Conservation (phyloP, 2,113 vertebrate genomes). For the Phalacrocorax brasilianus region DNA sequence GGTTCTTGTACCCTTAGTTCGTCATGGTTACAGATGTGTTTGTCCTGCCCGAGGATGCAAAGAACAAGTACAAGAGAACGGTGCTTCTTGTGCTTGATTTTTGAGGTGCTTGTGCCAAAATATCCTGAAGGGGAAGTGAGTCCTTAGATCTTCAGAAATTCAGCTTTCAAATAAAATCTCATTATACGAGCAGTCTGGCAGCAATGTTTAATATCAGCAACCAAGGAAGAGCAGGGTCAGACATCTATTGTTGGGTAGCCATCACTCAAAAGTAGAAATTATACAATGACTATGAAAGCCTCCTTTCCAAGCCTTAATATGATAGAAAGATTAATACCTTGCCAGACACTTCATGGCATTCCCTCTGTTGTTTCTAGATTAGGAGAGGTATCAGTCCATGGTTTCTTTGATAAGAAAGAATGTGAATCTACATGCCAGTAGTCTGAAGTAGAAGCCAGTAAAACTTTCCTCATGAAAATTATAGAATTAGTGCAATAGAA, state of each 20-base stretch:
- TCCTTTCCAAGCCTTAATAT: neutral
- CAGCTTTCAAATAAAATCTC: neutral
- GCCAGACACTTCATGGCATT: neutral
- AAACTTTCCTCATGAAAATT: neutral
- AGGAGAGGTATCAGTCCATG: neutral
- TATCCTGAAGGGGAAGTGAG: neutral
- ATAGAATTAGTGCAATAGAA: neutral
- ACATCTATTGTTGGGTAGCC: neutral
- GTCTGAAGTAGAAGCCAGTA: neutral
- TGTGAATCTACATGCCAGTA: neutral
- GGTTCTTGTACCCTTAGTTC: neutral
- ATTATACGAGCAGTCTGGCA: neutral
- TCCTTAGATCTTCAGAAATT: neutral
- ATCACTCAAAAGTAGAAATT: neutral
- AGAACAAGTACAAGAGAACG: neutral
- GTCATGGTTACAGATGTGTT: neutral
- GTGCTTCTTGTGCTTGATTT: neutral
- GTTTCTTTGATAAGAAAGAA: neutral
- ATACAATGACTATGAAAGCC: neutral
- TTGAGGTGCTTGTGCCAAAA: neutral
- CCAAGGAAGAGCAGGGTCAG: neutral
- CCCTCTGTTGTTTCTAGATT: neutral
- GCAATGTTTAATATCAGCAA: neutral
- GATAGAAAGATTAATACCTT: neutral
- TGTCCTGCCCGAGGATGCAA: neutral